Evolutionary conservation across 2,888 invertebrate species (phyloP), one percentile per base, ranked within the genome.

Genomic region (Yponomeuta evonymella): DNA sequence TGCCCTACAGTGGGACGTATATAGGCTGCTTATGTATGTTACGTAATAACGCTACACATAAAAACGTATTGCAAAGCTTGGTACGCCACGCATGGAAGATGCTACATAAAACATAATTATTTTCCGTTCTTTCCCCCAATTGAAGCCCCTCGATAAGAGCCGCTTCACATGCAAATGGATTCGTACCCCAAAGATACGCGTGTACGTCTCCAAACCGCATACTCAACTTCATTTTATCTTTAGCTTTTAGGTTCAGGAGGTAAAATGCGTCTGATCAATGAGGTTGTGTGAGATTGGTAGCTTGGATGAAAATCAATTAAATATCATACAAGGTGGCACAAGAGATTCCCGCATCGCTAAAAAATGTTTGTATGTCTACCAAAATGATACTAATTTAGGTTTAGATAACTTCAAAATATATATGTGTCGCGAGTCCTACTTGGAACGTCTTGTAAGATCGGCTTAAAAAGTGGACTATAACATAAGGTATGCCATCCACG

Each of bases 101-200:
- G 51, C 51, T 15, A 12, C 51, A 58, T 58, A 12, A 12, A 58
- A 58, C 51, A 58, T 58, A 58, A 58, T 58, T 58, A 58, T 58
- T 58, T 58, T 58, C 51, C 51, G 51, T 58, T 58, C 51, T 58
- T 58, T 58, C 51, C 51, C 8, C 51, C 51, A 58, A 58, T 58
- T 58, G 12, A 15, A 58, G 51, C 51, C 51, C 15, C 51, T 58
- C 51, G 51, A 58, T 58, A 15, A 3, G 15, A 12, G 51, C 51
- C 51, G 51, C 51, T 58, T 58, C 51, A 58, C 51, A 58, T 58
- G 51, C 51, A 58, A 58, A 58, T 58, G 51, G 51, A 58, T 58
- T 12, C 51, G 51, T 58, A 43, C 43, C 43, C 43, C 8, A 5
- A 58, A 58, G 51, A 58, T 58, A 58, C 12, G 51, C 15, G 15